phyloP scores from a whole-genome alignment of 2,113 vertebrate genomes.

The Rhabdornis inornatus region DNA sequence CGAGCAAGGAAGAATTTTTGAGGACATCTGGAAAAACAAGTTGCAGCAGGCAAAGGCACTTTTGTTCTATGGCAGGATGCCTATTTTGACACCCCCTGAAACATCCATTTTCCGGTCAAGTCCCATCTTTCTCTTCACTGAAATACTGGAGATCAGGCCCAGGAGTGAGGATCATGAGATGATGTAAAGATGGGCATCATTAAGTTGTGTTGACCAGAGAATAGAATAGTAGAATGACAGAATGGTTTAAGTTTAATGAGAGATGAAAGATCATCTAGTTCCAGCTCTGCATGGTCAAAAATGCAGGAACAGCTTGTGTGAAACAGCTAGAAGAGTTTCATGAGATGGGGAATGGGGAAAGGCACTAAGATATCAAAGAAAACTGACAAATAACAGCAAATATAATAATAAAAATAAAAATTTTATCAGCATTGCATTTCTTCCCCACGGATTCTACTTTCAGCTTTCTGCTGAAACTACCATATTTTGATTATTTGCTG shows the following conservation, averaged over 20 bases:
- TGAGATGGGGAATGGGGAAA: background rate
- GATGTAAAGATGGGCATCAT: accelerated
- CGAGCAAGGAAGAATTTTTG: background rate
- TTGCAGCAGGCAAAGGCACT: background rate
- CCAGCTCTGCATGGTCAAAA: background rate
- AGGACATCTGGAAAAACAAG: background rate
- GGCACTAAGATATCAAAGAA: background rate
- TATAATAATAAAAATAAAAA: too few species aligned
- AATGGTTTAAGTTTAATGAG: background rate
- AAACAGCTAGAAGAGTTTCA: background rate
- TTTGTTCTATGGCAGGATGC: background rate
- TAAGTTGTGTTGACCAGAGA: background rate
- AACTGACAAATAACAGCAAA: background rate
- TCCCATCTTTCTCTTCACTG: background rate
- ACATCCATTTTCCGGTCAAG: background rate
- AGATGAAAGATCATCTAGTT: background rate
- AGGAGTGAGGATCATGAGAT: accelerated
- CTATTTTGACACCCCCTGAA: background rate
- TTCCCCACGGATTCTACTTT: background rate
- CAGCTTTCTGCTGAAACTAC: background rate
- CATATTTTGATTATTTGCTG: background rate
- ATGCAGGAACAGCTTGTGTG: background rate
- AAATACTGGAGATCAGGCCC: background rate
- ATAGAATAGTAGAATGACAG: background rate
- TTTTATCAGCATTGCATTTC: background rate